Evolutionary conservation across 2,888 invertebrate species (phyloP).

Genomic region (Cheilosia impressa): DNA sequence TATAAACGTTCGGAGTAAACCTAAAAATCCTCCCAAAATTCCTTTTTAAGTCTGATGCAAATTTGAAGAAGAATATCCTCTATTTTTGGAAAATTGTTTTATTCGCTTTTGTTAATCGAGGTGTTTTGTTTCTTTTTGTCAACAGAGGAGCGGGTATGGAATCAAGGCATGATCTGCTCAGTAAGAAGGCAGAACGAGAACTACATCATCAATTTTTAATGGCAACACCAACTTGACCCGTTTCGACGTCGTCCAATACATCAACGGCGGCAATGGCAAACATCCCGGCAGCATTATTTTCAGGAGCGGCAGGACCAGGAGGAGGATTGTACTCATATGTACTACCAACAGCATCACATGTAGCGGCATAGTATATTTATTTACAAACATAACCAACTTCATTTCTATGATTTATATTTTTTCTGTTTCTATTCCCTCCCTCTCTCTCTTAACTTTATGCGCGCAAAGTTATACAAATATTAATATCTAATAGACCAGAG

Average conservation of each 20-base stretch:
- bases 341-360: constrained; percentile 82
- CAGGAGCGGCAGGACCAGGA: constrained; percentile 78
- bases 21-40: neutral
- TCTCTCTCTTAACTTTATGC: constrained; percentile 32
- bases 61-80: neutral
- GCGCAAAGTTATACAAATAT: constrained; percentile 77
- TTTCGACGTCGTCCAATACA: constrained; percentile 77
- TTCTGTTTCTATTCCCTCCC: neutral
- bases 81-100: neutral
- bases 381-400: constrained; percentile 39
- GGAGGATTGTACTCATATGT: constrained; percentile 82
- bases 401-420: constrained; percentile 40
- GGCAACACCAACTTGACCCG: constrained; percentile 84
- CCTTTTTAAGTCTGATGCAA: neutral
- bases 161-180: constrained; percentile 84
- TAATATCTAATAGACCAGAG: constrained; percentile 37
- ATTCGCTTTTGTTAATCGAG: constrained; percentile 5
- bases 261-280: constrained; percentile 63
- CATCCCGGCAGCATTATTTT: constrained; percentile 78
- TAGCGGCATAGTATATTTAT: constrained; percentile 80
- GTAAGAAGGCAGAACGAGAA: constrained; percentile 83
- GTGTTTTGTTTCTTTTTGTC: constrained; percentile 58
- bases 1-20: constrained; percentile 13
- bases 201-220: constrained; percentile 83
- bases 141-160: constrained; percentile 84